These are phyloP conservation scores for Gorsachius magnificus DNA, from an alignment of 2,797 vertebrate genomes.

Conservation along the genomic window DNA sequence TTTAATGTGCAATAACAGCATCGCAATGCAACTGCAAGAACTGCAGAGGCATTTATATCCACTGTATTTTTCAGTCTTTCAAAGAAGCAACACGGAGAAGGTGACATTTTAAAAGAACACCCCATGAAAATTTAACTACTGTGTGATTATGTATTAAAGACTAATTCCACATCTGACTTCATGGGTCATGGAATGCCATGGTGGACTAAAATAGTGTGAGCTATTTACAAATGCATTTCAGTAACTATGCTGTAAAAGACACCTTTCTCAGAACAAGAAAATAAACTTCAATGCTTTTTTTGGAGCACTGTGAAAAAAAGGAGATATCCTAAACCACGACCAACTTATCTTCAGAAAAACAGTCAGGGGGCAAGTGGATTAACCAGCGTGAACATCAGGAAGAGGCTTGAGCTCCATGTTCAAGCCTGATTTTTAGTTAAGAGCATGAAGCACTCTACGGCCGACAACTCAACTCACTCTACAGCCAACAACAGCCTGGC, in stretches of 20 bases:
- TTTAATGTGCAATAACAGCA: not conserved
- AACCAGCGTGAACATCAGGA: not conserved
- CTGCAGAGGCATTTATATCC: accelerated
- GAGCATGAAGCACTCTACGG: not conserved
- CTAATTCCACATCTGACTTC: not conserved
- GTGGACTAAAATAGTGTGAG: not conserved
- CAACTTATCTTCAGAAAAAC: not conserved
- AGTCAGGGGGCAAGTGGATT: not conserved
- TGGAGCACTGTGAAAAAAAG: not conserved
- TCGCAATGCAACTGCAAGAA: not conserved
- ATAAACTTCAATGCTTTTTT: not conserved
- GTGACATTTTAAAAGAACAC: not conserved
- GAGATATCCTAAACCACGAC: not conserved
- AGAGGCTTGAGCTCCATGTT: not conserved
- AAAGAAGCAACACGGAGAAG: not conserved
- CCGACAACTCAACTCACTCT: not conserved
- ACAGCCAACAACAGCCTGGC: not conserved
- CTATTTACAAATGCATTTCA: not conserved
- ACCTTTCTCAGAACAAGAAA: not conserved
- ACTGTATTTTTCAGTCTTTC: not conserved
- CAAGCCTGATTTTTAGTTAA: not conserved
- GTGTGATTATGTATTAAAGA: slow-evolving; percentile 5
- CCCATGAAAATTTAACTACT: not conserved
- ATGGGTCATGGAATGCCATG: not conserved
- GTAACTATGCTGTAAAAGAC: not conserved